Evolutionary conservation across 2,888 invertebrate genomes (phyloP).

Genomic region (Rhorus exstirpatorius): DNA sequence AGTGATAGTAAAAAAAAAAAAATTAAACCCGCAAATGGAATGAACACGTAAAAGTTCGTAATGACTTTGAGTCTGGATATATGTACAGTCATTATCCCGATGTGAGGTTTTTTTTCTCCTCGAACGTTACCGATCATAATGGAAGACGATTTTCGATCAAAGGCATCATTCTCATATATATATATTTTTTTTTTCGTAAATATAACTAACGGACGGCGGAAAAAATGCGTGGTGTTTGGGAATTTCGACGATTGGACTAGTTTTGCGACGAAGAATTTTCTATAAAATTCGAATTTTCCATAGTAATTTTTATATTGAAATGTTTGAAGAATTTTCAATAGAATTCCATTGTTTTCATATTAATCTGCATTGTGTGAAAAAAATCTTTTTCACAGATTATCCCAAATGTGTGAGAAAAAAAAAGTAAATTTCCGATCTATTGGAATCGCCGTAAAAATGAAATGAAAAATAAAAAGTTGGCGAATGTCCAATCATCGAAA

Average conservation of each 20-base stretch:
- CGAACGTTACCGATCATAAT: background rate
- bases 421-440: background rate
- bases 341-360: background rate
- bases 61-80: slow-evolving; percentile 24
- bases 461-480: slow-evolving; percentile 10
- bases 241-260: slow-evolving; percentile 61
- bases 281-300: background rate
- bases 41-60: slow-evolving; percentile 21
- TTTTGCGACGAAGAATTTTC: background rate
- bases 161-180: background rate
- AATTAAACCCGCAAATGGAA: slow-evolving; percentile 22
- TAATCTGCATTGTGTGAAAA: background rate
- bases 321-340: background rate
- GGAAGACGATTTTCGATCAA: slow-evolving; percentile 39
- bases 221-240: slow-evolving; percentile 6
- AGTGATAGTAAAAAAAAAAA: background rate
- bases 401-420: slow-evolving; percentile 24
- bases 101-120: background rate
- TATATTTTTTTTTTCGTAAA: slow-evolving; percentile 12
- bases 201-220: slow-evolving; percentile 30
- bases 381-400: background rate
- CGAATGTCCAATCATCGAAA: slow-evolving; percentile 55
- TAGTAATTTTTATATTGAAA: too few species aligned
- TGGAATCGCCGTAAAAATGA: too few species aligned
- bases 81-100: slow-evolving; percentile 44